Conservation (phyloP, 2,113 vertebrate species). For the Heteronetta atricapilla region DNA sequence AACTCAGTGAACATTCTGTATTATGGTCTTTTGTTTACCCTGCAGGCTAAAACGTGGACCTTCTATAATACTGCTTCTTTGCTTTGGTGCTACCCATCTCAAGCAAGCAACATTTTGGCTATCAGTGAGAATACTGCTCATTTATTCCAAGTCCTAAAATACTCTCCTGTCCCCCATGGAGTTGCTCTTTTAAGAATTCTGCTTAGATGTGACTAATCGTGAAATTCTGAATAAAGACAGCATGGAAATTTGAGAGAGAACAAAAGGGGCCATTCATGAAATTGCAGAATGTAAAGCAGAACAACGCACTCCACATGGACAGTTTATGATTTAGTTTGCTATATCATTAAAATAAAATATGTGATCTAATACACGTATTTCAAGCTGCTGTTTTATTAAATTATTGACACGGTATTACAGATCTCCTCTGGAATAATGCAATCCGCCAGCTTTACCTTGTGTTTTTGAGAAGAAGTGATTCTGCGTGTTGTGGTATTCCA, state of each 20-base stretch:
- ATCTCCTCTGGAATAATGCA: not conserved
- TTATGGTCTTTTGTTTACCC: not conserved
- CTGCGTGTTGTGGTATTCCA: conserved; percentile 91
- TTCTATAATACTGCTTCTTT: not conserved
- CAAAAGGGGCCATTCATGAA: not conserved
- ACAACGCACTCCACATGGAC: not conserved
- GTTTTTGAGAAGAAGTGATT: conserved; percentile 86
- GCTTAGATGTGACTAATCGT: not conserved
- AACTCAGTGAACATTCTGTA: not conserved
- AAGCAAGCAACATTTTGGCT: not conserved
- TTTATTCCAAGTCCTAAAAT: not conserved
- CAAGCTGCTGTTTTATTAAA: not conserved
- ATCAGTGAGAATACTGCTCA: not conserved
- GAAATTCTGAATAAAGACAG: not conserved
- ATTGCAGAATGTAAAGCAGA: not conserved
- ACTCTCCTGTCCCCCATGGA: not conserved
- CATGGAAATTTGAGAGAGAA: not conserved
- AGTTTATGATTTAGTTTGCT: not conserved
- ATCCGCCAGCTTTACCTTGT: conserved; percentile 80
- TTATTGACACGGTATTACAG: not conserved
- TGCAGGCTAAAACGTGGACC: not conserved
- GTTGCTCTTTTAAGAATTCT: not conserved
- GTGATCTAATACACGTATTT: not conserved
- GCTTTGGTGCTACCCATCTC: not conserved
- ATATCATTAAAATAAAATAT: not conserved